Evolutionary conservation across 2,113 vertebrate genomes (phyloP).

Genomic region (Empidonax alnorum): DNA sequence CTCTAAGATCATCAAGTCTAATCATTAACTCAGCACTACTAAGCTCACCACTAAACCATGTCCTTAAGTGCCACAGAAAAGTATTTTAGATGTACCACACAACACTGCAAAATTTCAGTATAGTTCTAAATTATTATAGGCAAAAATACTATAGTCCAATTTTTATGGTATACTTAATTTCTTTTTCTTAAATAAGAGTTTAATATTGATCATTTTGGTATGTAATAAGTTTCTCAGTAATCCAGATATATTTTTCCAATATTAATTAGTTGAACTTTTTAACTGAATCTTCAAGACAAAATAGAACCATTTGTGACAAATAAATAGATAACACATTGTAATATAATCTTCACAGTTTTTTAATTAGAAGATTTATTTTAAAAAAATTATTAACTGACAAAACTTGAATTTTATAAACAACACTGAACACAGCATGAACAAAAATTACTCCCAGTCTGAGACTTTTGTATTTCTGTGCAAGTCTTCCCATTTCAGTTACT

Average conservation of each 20-base stretch:
- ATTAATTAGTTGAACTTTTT: neutral
- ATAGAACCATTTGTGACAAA: neutral
- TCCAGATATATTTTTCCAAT: neutral
- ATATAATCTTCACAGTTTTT: neutral
- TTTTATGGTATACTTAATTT: neutral
- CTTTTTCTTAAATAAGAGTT: neutral
- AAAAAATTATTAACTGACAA: neutral
- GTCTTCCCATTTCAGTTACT: neutral
- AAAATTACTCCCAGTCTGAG: neutral
- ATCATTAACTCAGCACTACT: neutral
- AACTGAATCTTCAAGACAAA: constrained; percentile 3
- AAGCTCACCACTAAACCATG: neutral
- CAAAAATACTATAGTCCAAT: neutral
- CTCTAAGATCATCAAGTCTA: neutral
- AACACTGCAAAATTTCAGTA: neutral
- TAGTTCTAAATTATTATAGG: neutral
- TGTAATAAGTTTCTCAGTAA: neutral
- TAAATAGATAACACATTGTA: constrained; percentile 11
- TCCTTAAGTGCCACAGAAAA: neutral
- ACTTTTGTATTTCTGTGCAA: neutral
- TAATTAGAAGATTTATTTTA: constrained; percentile 1
- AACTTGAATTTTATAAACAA: neutral
- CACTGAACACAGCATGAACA: neutral
- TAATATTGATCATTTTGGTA: neutral
- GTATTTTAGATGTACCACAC: neutral